These are phyloP conservation scores for Porites evermanni DNA, from an alignment of 92 coral and sea anemone genomes.

Conservation along the genomic window DNA sequence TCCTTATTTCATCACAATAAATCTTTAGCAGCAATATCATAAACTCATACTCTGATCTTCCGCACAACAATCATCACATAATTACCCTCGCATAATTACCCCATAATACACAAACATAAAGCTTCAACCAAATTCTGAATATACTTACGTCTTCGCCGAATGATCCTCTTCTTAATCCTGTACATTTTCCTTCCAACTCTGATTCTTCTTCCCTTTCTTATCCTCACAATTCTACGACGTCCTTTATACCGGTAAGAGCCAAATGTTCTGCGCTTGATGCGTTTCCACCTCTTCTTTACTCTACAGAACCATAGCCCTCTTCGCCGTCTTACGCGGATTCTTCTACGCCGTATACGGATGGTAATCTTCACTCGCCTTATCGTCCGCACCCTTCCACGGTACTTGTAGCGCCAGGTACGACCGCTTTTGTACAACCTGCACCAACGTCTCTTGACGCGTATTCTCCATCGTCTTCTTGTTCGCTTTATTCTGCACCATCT, in stretches of 20 bases:
- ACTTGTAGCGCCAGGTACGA: conserved; percentile 4
- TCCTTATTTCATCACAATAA: too few relatives aligned
- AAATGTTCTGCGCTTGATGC: neutral
- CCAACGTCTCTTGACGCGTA: conserved; percentile 9
- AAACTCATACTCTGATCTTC: too few relatives aligned
- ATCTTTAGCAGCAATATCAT: too few relatives aligned
- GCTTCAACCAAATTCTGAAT: neutral
- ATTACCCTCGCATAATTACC: too few relatives aligned
- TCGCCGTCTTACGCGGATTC: conserved; percentile 19
- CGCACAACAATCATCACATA: too few relatives aligned
- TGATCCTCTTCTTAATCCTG: conserved; percentile 12
- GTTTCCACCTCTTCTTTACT: neutral
- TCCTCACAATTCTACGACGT: neutral
- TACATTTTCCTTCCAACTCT: neutral
- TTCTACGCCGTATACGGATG: conserved; percentile 6
- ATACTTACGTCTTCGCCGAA: conserved; percentile 15
- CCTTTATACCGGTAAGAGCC: neutral
- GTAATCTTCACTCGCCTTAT: conserved; percentile 1
- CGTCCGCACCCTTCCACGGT: neutral
- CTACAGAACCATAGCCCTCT: neutral
- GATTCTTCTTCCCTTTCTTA: neutral
- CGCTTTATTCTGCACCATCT: conserved; percentile 14
- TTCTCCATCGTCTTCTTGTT: conserved; percentile 9
- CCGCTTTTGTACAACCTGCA: conserved; percentile 2
- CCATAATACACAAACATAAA: neutral